Evolutionary conservation across 2,113 vertebrate species (phyloP), one percentile per base, ranked within the genome.

Genomic region (Dermatemys mawii): DNA sequence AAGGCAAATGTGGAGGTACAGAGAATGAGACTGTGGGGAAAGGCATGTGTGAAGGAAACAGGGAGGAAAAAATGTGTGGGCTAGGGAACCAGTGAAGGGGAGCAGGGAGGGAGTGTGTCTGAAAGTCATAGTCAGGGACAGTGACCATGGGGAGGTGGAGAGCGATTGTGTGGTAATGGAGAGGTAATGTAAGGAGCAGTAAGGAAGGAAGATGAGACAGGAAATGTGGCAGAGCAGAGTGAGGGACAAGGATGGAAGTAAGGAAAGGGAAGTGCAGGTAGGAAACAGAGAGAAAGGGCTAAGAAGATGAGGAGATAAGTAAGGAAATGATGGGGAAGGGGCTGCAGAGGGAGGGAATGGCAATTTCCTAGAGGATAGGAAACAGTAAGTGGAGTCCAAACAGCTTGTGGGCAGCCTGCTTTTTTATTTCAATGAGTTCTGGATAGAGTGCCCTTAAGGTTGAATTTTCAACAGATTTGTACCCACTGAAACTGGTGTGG

Each of bases 351-450:
- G 83, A 78, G 89, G 53, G 94, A 94, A 92, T 86, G 76, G 90
- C n/a, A 86, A 76, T 32, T 70, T 87, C 54, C 46, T 89, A 93
- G 84, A 80, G 21, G 22, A 12, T 8, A 51, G 63, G 13, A 88
- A 38, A 81, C 11, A n/a, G 38, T 26, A 44, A 81, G 32, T 38
- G 50, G 46, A 80, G 55, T 29, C 38, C 14, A 53, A 81, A 41
- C 26, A 86, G 81, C 70, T 51, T 22, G 16, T 29, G 26, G 13
- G 11, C 55, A 94, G 11, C 50, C 75, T 90, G 88, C 57, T 21
- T 17, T 88, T 91, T 80, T 48, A 90, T 70, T 60, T 76, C 95
- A 78, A 93, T 53, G 63, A 84, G 50, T 95, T 88, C 78, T 90
- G 75, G 86, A 93, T 88, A 91, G 85, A 84, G 91, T 83, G 67